Conservation (phyloP, 53 echinoderm and acorn worm genomes). For the Pentamera pediparva region DNA sequence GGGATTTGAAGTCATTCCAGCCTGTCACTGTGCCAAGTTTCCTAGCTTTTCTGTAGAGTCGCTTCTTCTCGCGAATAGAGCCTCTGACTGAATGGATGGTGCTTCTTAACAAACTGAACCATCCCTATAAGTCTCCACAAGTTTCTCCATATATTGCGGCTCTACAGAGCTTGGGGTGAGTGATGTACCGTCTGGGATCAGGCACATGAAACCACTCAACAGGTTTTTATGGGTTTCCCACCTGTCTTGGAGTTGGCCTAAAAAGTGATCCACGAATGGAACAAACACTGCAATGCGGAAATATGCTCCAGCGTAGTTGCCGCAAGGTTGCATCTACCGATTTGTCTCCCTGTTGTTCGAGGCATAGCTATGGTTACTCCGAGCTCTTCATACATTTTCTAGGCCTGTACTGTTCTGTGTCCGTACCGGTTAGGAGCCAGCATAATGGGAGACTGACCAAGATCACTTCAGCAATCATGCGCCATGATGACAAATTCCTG, state of each 20-base stretch:
- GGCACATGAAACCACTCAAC: conserved; percentile 14
- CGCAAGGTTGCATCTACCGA: conserved; percentile 1
- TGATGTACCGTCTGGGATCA: conserved; percentile 19
- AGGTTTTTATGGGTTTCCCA: conserved; percentile 8
- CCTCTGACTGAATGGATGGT: too few species aligned
- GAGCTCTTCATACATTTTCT: conserved; percentile 15
- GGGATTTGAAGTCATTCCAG: too few species aligned
- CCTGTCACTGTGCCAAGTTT: too few species aligned
- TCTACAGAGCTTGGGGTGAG: not conserved
- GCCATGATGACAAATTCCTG: conserved; percentile 23
- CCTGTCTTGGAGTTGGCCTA: conserved; percentile 14
- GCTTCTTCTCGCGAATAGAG: too few species aligned
- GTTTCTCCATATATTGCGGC: conserved; percentile 2
- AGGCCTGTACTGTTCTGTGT: conserved; percentile 22
- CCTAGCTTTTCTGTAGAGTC: too few species aligned
- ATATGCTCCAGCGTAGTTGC: conserved; percentile 9
- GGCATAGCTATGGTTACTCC: conserved; percentile 14
- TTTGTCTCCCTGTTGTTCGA: conserved; percentile 30
- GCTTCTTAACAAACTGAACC: conserved; percentile 14
- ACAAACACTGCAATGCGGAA: not conserved
- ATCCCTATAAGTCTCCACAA: conserved; percentile 5
- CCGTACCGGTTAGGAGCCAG: conserved; percentile 13
- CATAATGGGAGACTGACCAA: conserved; percentile 25
- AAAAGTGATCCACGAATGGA: conserved; percentile 29
- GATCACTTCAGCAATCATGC: conserved; percentile 16